A percentile compares a stretch with the other conserved stretches of the same genome.
phyloP scores from a whole-genome alignment of 2,797 vertebrate genomes.

The Hoplostethus atlanticus region DNA sequence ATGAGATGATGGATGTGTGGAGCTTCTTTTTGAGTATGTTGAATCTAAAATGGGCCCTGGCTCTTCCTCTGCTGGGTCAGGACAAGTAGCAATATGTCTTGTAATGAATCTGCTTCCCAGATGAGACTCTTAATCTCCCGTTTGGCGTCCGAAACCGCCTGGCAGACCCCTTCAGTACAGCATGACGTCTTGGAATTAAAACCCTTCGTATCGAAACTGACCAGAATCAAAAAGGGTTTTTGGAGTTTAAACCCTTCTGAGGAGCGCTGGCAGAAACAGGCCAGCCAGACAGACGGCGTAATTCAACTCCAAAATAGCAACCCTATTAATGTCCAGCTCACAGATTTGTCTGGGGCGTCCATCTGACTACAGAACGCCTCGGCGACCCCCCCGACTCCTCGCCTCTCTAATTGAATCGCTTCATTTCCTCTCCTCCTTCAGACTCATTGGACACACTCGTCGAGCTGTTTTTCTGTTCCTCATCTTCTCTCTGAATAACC shows the following conservation, averaged over 20 bases:
- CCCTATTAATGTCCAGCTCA: slow-evolving; percentile 52
- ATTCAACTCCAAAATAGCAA: slow-evolving; percentile 62
- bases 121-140: slow-evolving; percentile 14
- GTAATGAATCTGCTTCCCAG: slow-evolving; percentile 25
- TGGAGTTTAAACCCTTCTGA: slow-evolving; percentile 51
- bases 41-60: too few relatives aligned
- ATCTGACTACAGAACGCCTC: slow-evolving; percentile 19
- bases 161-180: too few relatives aligned
- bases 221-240: slow-evolving; percentile 35
- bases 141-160: not conserved
- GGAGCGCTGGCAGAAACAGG: slow-evolving; percentile 58
- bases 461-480: not conserved
- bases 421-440: slow-evolving; percentile 36
- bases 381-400: slow-evolving; percentile 48
- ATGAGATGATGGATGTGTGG: too few relatives aligned
- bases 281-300: slow-evolving; percentile 37
- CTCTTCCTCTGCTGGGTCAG: too few relatives aligned
- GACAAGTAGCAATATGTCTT: not conserved
- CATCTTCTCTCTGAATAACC: slow-evolving; percentile 48
- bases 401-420: slow-evolving; percentile 63
- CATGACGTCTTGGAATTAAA: too few relatives aligned
- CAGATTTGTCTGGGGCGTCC: slow-evolving; percentile 56
- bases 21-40: too few relatives aligned
- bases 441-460: slow-evolving; percentile 43
- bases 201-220: slow-evolving; percentile 11